Evolutionary conservation across 2,113 vertebrate species (phyloP), one percentile per base, ranked within the genome.

Genomic region (Labeo catla): DNA sequence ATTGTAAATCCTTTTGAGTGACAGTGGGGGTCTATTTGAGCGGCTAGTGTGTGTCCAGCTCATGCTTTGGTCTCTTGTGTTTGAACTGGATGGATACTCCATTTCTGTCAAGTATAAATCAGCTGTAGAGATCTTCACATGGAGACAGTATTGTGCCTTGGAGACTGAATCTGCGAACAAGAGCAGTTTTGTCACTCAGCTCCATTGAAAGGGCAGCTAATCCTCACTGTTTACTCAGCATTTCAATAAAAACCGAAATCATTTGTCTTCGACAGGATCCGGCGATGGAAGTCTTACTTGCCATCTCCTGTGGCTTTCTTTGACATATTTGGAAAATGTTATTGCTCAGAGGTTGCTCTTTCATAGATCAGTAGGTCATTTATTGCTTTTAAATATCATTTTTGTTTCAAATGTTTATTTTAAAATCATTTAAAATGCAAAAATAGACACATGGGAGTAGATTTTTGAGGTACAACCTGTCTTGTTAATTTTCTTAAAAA

Each of bases 171-270:
- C 28, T 81, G 47, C 45, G 34, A 72, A 73, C 36, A 23, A 78
- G 59, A 23, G 23, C 49, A 39, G 28, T 16, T 34, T 43, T 68
- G 76, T 63, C 34, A 49, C 77, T 13, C 43, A 63, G 81, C 76
- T 65, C 54, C 83, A 68, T 68, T 79, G 61, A 28, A 16, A 39
- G 39, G 59, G 54, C 61, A n/a, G 68, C 50, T 86, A 83, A 86
- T 61, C 83, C 59, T 68, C 47, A n/a, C 63, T 84, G 57, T 84
- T 74, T 87, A 77, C 72, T 72, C 21, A 47, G 39, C 84, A 79
- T 52, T 68, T 63, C 54, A 10, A 74, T 66, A 72, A 78, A 49
- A 86, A 59, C 34, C 79, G 43, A 63, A 81, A 87, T 77, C 47
- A 76, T 76, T 66, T 77, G 63, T 72, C 45, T 87, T 68, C 54